Conservation (phyloP, 2,888 invertebrate genomes). For the Ormyrus pomaceus region DNA sequence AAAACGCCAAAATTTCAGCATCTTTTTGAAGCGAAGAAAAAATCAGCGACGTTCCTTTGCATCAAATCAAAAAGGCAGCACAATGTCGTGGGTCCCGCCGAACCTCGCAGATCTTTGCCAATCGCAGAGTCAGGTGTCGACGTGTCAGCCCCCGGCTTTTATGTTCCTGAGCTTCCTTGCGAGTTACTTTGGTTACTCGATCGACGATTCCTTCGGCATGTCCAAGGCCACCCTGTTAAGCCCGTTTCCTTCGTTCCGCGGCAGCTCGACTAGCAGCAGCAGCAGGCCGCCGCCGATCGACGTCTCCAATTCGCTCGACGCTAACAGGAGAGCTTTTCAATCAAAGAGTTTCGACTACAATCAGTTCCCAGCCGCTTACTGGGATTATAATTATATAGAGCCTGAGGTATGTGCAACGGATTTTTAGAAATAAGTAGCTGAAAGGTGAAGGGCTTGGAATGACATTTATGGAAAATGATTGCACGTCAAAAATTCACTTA, state of each 20-base stretch:
- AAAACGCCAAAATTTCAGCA: background rate
- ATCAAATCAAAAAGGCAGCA: background rate
- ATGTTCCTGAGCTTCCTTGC: slow-evolving; percentile 80
- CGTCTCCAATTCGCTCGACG: background rate
- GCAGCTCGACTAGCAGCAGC: background rate
- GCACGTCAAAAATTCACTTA: too few species aligned
- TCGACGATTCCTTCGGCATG: slow-evolving; percentile 65
- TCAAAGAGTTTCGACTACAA: slow-evolving; percentile 31
- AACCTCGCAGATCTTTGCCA: slow-evolving; percentile 78
- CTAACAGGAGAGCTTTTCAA: background rate
- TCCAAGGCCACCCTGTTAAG: background rate
- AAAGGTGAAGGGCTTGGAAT: too few species aligned
- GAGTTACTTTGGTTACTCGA: slow-evolving; percentile 78
- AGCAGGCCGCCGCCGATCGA: background rate
- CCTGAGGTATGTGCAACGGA: background rate
- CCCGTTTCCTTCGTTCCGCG: too few species aligned
- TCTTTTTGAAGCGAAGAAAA: background rate
- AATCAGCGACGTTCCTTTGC: too few species aligned
- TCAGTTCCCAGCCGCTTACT: background rate
- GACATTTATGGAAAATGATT: too few species aligned
- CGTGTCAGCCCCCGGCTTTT: slow-evolving; percentile 79
- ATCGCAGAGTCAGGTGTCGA: slow-evolving; percentile 78
- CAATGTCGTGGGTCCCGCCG: slow-evolving; percentile 78
- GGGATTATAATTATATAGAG: background rate
- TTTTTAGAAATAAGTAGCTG: too few species aligned